Conservation (phyloP, 1,140 invertebrate genomes). For the Drosophila carrolli region DNA sequence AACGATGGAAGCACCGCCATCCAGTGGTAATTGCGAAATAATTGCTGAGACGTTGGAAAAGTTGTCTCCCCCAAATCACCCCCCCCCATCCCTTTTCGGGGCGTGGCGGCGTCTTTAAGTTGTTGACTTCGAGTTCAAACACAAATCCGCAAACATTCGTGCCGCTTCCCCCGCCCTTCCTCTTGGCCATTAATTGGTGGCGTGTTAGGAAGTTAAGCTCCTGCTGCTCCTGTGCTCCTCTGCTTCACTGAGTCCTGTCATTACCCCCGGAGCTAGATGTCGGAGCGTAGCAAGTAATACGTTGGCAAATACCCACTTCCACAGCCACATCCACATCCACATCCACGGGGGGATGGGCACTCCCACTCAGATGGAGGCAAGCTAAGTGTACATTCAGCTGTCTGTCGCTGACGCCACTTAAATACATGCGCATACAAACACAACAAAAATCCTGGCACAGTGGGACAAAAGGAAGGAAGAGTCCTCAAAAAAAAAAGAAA, state of each 20-base stretch:
- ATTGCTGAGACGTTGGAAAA: conserved; percentile 37
- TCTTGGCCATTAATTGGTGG: conserved; percentile 56
- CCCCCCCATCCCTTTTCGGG: background rate
- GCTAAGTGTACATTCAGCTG: conserved; percentile 64
- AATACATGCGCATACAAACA: conserved; percentile 54
- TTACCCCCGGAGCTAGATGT: conserved; percentile 55
- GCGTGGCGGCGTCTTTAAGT: conserved; percentile 52
- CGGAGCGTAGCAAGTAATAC: conserved; percentile 57
- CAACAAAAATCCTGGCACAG: conserved; percentile 37
- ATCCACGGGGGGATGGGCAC: background rate
- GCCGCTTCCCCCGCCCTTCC: conserved; percentile 7
- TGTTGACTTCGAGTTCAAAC: conserved; percentile 59
- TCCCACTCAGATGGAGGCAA: conserved; percentile 21
- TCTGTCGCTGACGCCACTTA: conserved; percentile 63
- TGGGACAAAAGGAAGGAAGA: conserved; percentile 7
- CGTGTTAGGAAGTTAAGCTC: conserved; percentile 66
- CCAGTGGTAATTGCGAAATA: conserved; percentile 43
- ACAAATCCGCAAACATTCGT: conserved; percentile 60
- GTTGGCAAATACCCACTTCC: conserved; percentile 46
- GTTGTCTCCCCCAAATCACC: conserved; percentile 2
- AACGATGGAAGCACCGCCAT: conserved; percentile 21
- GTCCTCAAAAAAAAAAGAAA: conserved; percentile 7
- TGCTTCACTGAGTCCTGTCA: conserved; percentile 51
- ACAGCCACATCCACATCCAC: background rate
- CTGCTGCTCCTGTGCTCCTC: conserved; percentile 40